Percentiles rank a stretch among this genome's conserved stretches.
Conservation (phyloP, 1,140 invertebrate species). For the Hormaphis cornu region DNA sequence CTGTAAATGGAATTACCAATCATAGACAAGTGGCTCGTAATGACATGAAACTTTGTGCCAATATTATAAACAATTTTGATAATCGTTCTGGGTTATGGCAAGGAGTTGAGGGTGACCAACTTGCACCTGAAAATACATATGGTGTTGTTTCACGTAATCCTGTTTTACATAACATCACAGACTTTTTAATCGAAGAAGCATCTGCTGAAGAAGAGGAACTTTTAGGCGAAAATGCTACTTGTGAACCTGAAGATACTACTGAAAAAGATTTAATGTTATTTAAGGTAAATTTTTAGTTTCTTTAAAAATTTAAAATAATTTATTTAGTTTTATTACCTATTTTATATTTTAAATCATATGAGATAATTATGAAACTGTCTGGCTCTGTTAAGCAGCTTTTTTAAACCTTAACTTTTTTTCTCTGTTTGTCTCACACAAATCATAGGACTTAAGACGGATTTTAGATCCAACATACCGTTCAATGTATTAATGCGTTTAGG, state of each 20-base stretch:
- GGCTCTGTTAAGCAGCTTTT: too few relatives aligned
- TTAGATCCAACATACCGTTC: too few relatives aligned
- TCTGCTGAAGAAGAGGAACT: slow-evolving; percentile 96
- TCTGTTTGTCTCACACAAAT: too few relatives aligned
- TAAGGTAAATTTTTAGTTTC: slow-evolving; percentile 59
- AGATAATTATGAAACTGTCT: too few relatives aligned
- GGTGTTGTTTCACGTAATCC: slow-evolving; percentile 81
- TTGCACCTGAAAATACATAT: slow-evolving; percentile 4
- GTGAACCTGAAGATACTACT: slow-evolving; percentile 61
- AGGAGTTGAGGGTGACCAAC: slow-evolving; percentile 33
- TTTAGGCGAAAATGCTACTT: slow-evolving; percentile 60
- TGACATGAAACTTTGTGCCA: slow-evolving; percentile 88
- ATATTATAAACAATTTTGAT: slow-evolving; percentile 91
- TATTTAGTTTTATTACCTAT: background rate
- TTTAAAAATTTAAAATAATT: slow-evolving; percentile 40
- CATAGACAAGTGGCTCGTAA: slow-evolving; percentile 83
- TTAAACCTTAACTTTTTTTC: too few relatives aligned
- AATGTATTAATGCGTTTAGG: too few relatives aligned
- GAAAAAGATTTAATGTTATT: slow-evolving; percentile 50
- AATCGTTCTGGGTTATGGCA: slow-evolving; percentile 70
- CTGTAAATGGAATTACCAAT: slow-evolving; percentile 83
- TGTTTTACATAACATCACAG: slow-evolving; percentile 91
- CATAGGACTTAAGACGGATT: too few relatives aligned
- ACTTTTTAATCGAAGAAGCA: slow-evolving; percentile 96
- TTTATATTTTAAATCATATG: too few relatives aligned